Evolutionary conservation across 2,888 invertebrate genomes (phyloP).

Genomic region (Clistopyga incitator): DNA sequence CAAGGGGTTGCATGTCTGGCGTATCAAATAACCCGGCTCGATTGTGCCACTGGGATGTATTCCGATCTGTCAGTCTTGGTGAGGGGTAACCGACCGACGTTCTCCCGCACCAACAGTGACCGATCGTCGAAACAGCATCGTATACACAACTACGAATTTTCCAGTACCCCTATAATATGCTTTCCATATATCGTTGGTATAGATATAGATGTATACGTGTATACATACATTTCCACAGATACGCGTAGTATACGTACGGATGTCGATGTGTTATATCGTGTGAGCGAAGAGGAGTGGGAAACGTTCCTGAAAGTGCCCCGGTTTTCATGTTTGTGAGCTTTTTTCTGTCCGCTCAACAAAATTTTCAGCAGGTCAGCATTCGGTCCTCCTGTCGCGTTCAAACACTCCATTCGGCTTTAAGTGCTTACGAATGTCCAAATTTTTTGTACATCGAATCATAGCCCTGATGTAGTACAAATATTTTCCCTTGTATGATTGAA

Average conservation of each 20-base stretch:
- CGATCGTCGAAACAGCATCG: constrained; percentile 22
- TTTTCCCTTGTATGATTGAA: neutral
- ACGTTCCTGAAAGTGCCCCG: constrained; percentile 3
- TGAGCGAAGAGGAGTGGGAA: neutral
- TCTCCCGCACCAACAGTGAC: constrained; percentile 23
- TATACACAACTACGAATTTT: constrained; percentile 13
- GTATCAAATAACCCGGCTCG: constrained; percentile 26
- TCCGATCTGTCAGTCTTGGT: constrained; percentile 32
- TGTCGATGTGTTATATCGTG: constrained; percentile 14
- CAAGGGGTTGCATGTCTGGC: constrained; percentile 22
- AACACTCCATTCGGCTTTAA: constrained; percentile 22
- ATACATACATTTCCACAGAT: too few species aligned
- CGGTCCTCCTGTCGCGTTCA: constrained; percentile 7
- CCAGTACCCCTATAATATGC: constrained; percentile 13
- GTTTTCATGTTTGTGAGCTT: constrained; percentile 22
- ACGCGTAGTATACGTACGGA: neutral
- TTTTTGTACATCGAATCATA: neutral
- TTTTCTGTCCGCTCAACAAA: constrained; percentile 30
- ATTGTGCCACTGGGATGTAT: constrained; percentile 31
- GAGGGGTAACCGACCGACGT: constrained; percentile 20
- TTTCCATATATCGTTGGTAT: constrained; percentile 3
- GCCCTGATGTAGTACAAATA: neutral
- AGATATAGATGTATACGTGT: too few species aligned
- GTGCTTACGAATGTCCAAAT: constrained; percentile 21
- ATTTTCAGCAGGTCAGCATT: constrained; percentile 24